phyloP scores from a whole-genome alignment of 2,113 vertebrate species.

The Platycercus adscitus region DNA sequence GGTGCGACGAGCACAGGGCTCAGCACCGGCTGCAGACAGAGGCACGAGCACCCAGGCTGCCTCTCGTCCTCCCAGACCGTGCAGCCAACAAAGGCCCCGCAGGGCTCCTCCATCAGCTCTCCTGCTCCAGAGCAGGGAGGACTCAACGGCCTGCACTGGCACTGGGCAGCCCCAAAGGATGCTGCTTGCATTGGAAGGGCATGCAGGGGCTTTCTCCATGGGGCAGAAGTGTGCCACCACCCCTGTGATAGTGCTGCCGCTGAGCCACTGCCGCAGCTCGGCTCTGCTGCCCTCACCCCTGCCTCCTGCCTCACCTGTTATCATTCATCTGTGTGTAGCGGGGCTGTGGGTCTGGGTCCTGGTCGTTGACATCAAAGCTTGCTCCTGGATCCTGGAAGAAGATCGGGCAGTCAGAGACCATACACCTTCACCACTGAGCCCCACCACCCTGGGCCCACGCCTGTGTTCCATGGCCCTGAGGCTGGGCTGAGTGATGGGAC shows the following conservation, averaged over 20 bases:
- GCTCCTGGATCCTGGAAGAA: slow-evolving; percentile 86
- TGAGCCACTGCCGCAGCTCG: fast-evolving
- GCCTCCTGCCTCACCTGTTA: slow-evolving; percentile 83
- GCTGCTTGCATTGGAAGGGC: fast-evolving
- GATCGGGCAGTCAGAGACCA: not conserved
- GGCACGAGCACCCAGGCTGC: not conserved
- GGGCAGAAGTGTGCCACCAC: not conserved
- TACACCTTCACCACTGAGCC: fast-evolving
- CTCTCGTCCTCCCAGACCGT: fast-evolving
- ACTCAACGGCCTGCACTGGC: not conserved
- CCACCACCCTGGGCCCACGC: not conserved
- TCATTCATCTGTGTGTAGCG: slow-evolving; percentile 97
- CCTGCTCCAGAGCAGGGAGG: not conserved
- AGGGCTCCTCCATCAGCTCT: not conserved
- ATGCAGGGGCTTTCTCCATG: not conserved
- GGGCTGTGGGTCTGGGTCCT: slow-evolving; percentile 94
- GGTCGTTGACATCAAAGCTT: slow-evolving; percentile 96
- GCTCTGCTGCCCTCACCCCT: not conserved
- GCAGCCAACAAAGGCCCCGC: fast-evolving
- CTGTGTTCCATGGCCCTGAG: no score
- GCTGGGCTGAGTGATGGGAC: not conserved
- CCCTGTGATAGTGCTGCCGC: not conserved
- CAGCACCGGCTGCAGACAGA: fast-evolving
- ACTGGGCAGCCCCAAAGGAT: not conserved
- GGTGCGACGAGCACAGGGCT: fast-evolving